A percentile compares a stretch with the other conserved stretches of the same genome.
Conservation (phyloP, 2,888 invertebrate genomes). For the Spodoptera littoralis region DNA sequence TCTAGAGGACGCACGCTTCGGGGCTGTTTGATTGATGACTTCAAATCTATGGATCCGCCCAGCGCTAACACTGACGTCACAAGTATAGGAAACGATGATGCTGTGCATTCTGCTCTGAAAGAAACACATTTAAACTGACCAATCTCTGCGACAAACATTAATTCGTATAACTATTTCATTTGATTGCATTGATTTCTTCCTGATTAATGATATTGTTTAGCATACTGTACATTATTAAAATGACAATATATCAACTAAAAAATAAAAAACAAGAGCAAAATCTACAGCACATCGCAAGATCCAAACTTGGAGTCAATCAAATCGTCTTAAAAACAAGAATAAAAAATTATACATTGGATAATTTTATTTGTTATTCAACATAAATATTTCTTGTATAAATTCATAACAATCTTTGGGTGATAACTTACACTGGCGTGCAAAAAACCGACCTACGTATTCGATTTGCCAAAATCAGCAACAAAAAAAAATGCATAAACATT, state of each 20-base stretch:
- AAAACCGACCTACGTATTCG: slow-evolving; percentile 49
- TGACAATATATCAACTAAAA: too few relatives aligned
- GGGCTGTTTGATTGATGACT: slow-evolving; percentile 87
- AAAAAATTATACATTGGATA: slow-evolving; percentile 73
- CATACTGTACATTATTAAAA: too few relatives aligned
- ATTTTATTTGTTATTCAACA: slow-evolving; percentile 88
- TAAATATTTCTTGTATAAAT: slow-evolving; percentile 89
- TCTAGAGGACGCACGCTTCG: slow-evolving; percentile 84
- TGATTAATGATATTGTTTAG: neutral
- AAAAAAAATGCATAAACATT: slow-evolving; percentile 41
- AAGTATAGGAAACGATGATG: slow-evolving; percentile 21
- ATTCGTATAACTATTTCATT: neutral
- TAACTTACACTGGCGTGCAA: slow-evolving; percentile 74
- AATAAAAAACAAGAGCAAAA: slow-evolving; percentile 49
- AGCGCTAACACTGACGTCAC: slow-evolving; percentile 49
- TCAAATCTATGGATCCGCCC: slow-evolving; percentile 87
- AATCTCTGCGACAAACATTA: neutral
- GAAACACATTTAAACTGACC: neutral
- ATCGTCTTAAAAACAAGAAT: slow-evolving; percentile 60
- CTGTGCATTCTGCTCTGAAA: slow-evolving; percentile 59
- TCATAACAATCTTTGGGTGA: slow-evolving; percentile 89
- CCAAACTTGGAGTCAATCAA: slow-evolving; percentile 47
- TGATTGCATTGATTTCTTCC: neutral
- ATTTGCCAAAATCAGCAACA: slow-evolving; percentile 35
- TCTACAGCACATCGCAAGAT: slow-evolving; percentile 48